Evolutionary conservation across 1,140 invertebrate genomes (phyloP).

Genomic region (Diuraphis noxia): DNA sequence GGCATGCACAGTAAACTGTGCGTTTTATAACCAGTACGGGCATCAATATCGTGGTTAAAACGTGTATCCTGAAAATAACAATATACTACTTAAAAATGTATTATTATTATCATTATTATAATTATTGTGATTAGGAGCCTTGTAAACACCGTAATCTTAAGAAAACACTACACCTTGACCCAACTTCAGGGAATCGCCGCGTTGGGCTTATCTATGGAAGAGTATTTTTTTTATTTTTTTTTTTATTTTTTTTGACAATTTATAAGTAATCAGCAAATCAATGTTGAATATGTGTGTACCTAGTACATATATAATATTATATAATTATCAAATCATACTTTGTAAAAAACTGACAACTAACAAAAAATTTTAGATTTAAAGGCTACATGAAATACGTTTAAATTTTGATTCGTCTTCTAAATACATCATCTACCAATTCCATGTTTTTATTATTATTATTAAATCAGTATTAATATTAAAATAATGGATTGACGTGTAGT

Average conservation of each 20-base stretch:
- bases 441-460: background rate
- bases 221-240: background rate
- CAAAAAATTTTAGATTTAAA: background rate
- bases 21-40: conserved; percentile 89
- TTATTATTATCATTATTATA: background rate
- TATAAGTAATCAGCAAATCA: background rate
- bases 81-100: background rate
- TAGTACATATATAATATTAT: too few relatives aligned
- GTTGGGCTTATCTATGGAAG: background rate
- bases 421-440: background rate
- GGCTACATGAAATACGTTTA: background rate
- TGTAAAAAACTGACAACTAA: background rate
- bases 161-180: background rate
- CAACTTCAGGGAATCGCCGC: background rate
- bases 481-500: background rate
- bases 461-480: background rate
- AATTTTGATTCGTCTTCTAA: background rate
- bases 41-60: conserved; percentile 92
- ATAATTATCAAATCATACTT: background rate
- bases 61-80: conserved; percentile 75
- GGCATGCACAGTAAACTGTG: conserved; percentile 92
- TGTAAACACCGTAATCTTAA: background rate
- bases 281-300: too few relatives aligned
- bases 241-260: background rate
- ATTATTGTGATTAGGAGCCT: background rate